Conservation (phyloP, 1,140 invertebrate genomes). For the Schlechtendalia chinensis region DNA sequence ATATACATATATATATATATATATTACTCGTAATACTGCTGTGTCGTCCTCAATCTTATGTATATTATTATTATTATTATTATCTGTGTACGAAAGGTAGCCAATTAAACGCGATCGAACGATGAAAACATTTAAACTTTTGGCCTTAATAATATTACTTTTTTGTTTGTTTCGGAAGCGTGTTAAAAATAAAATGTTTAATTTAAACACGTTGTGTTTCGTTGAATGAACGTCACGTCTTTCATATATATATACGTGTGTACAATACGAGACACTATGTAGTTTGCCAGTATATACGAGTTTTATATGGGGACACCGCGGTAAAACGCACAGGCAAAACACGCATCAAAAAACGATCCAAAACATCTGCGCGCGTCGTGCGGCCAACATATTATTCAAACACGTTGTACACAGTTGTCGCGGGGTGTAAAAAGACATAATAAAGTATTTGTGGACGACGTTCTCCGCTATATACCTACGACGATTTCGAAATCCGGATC, state of each 20-base stretch:
- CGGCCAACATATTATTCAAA: neutral
- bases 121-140: neutral
- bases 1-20: no score
- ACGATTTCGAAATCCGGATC: neutral
- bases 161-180: no score
- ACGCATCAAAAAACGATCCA: neutral
- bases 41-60: no score
- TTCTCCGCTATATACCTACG: neutral
- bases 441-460: constrained; percentile 9
- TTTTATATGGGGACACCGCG: no score
- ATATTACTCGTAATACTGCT: neutral
- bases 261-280: neutral
- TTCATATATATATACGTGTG: neutral
- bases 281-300: no score
- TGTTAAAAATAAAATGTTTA: constrained; percentile 8
- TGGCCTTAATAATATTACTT: neutral
- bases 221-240: neutral
- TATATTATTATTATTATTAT: neutral
- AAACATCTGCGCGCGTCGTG: neutral
- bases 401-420: neutral
- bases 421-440: neutral
- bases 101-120: constrained; percentile 26
- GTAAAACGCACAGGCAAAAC: no score
- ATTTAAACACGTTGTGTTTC: neutral
- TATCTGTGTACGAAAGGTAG: neutral